These are phyloP conservation scores for Sphenopsis melanotis DNA, from an alignment of 2,797 vertebrate species.

Conservation along the genomic window DNA sequence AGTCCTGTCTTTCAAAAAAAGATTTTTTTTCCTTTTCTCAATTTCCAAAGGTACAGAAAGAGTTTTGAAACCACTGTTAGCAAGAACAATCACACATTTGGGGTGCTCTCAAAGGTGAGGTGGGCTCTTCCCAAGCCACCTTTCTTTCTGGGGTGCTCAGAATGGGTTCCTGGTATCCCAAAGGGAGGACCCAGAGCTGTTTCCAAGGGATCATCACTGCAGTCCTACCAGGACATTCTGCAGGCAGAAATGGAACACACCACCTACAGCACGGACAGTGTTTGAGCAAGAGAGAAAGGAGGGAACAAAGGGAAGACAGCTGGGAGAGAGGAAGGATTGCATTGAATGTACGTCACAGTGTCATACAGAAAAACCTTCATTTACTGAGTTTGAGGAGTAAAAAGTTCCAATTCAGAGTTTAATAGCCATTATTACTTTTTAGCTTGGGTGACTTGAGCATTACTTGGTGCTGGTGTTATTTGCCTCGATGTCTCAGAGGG, in stretches of 20 bases:
- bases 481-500: neutral
- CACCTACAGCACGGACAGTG: accelerated
- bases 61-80: neutral
- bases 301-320: neutral
- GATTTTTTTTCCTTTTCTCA: neutral
- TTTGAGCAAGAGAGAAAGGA: neutral
- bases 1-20: neutral
- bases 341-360: neutral
- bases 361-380: neutral
- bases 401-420: neutral
- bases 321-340: neutral
- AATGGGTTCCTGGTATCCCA: neutral
- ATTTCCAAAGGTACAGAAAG: neutral
- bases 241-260: neutral
- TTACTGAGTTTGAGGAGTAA: neutral
- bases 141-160: neutral
- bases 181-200: neutral
- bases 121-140: neutral
- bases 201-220: neutral
- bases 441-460: neutral
- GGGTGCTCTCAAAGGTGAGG: neutral
- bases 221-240: neutral
- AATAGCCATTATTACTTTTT: neutral
- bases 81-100: neutral
- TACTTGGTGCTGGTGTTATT: neutral